phyloP scores from a whole-genome alignment of 2,113 vertebrate species.

The Fukomys damarensis region DNA sequence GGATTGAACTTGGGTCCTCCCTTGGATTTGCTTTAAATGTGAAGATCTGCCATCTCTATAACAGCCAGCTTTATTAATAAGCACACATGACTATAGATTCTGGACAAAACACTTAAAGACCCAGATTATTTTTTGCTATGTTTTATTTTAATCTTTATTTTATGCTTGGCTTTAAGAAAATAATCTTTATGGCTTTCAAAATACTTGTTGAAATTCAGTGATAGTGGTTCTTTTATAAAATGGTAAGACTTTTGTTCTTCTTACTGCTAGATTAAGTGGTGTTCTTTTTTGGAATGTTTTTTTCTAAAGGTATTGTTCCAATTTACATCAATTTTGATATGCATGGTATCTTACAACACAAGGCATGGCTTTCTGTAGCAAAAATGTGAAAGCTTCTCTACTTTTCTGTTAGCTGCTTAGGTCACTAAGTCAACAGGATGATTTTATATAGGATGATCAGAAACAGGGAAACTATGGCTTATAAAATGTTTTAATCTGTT shows the following conservation, averaged over 20 bases:
- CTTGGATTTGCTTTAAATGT: constrained; percentile 27
- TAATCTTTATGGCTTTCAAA: constrained; percentile 5
- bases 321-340: constrained; percentile 53
- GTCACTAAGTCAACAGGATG: constrained; percentile 33
- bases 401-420: constrained; percentile 71
- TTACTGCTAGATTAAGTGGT: constrained; percentile 42
- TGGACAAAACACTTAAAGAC: constrained; percentile 12
- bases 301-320: constrained; percentile 23
- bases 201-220: neutral
- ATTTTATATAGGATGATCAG: constrained; percentile 55
- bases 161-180: neutral
- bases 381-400: neutral
- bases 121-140: neutral
- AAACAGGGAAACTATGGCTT: constrained; percentile 68
- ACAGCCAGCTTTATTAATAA: constrained; percentile 23
- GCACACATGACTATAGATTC: neutral
- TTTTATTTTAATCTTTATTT: neutral
- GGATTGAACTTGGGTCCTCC: too few species aligned
- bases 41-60: neutral
- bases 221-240: neutral
- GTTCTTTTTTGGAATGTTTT: constrained; percentile 25
- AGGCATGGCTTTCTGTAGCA: constrained; percentile 41
- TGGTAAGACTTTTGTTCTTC: constrained; percentile 31
- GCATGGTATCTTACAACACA: neutral
- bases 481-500: constrained; percentile 70